Base-by-base conservation (phyloP, 1,140 invertebrate species). In the Mactra quadrangularis region DNA sequence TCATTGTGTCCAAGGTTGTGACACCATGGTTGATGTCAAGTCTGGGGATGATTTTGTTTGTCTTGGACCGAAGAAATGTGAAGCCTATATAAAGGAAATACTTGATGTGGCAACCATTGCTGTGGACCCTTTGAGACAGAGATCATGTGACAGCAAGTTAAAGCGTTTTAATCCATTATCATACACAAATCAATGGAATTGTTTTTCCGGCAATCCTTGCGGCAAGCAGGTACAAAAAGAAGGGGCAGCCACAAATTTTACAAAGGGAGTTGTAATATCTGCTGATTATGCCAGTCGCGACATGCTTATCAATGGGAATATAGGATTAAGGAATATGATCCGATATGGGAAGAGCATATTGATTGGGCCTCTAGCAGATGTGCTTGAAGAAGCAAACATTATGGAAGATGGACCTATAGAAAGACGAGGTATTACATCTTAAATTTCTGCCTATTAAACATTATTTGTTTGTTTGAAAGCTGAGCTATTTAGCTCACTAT, bases 1-100 rank as follows among this genome's bases (percentile, higher is more conserved):
- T 1, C 64, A 68, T n/a, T 68, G 64, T 68, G 31, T 68, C 9
- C 29, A 15, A 29, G 64, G 29, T 31, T 68, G 64, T 68, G 11
- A 68, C n/a, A 25, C 1, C 1, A 31, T 22, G 0, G 25, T 68
- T 13, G 41, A 68, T 35, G 64, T 50, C 1, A 68, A 25, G 19
- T 27, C 47, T 1, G 45, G 45, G 3, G 29, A 45, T 15, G 2
- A 7, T 13, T 68, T 47, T 25, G 27, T 11, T 31, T 27, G 19
- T 4, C 19, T 68, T 15, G 64, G 64, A n/a, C 3, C 6, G 2
- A 50, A 33, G 45, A 68, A 68, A n/a, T 50, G 45, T 50, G 31
- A 35, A 4, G 41, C 47, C 7, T 68, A 68, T 50, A 1, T 47
- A 4, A 38, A 27, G 29, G 64, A 68, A 31, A 27, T 41, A 17